These are phyloP conservation scores for Xiphydria camelus DNA, from an alignment of 2,888 invertebrate species.

Conservation along the genomic window DNA sequence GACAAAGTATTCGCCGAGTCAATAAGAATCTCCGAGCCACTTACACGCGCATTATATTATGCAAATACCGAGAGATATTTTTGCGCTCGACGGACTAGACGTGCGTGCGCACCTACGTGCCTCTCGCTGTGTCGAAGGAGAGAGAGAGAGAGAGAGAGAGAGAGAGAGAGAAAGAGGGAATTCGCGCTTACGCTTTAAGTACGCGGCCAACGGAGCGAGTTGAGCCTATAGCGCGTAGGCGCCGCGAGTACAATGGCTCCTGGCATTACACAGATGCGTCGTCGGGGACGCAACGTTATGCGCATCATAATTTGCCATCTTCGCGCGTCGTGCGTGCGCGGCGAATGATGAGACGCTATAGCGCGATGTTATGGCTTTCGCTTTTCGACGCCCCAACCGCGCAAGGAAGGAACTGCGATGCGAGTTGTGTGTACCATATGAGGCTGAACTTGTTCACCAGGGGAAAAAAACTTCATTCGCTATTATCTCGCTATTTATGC, in stretches of 20 bases:
- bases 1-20: not conserved
- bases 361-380: too few relatives aligned
- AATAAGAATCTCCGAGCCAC: constrained; percentile 15
- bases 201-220: not conserved
- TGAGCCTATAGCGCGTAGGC: not conserved
- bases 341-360: too few relatives aligned
- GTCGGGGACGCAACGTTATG: constrained; percentile 4
- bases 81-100: constrained; percentile 15
- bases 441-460: too few relatives aligned
- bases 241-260: constrained; percentile 3
- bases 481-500: too few relatives aligned
- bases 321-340: not conserved
- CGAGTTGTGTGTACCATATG: too few relatives aligned
- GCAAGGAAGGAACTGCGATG: too few relatives aligned
- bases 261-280: not conserved
- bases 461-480: too few relatives aligned
- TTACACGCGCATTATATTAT: constrained; percentile 30
- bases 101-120: constrained; percentile 19
- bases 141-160: constrained; percentile 8
- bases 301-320: not conserved
- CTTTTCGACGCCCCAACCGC: too few relatives aligned
- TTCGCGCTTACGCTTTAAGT: too few relatives aligned
- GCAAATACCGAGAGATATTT: constrained; percentile 35
- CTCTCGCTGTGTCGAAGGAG: constrained; percentile 8
- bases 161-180: not conserved